Conservation (phyloP, 2,113 vertebrate genomes). For the Recurvirostra avosetta region DNA sequence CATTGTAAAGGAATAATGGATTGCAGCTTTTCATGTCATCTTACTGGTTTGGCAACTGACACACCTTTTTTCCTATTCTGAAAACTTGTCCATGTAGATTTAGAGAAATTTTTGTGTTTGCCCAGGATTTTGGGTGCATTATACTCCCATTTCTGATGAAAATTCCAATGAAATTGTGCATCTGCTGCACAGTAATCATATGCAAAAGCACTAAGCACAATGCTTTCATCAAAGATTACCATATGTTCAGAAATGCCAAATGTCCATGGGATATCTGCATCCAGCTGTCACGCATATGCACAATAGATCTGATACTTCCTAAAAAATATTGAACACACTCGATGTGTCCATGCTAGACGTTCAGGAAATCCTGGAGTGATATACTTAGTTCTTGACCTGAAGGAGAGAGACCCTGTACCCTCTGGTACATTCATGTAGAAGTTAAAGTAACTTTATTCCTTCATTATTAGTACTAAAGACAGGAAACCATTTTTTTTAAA, state of each 20-base stretch:
- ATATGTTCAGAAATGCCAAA: constrained; percentile 16
- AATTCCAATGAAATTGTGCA: background rate
- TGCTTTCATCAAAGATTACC: background rate
- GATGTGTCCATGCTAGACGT: background rate
- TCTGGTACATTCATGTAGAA: background rate
- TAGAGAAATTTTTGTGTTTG: background rate
- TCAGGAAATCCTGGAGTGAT: background rate
- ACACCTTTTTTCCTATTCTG: background rate
- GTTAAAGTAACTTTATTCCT: background rate
- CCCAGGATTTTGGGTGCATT: background rate
- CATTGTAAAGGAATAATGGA: background rate
- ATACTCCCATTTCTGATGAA: background rate
- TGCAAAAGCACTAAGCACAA: background rate
- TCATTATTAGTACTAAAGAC: background rate
- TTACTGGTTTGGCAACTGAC: background rate
- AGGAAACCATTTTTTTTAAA: background rate
- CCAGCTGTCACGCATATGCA: constrained; percentile 27
- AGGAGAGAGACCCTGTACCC: background rate
- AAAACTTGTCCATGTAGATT: background rate
- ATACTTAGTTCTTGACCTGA: background rate
- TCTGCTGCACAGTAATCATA: background rate
- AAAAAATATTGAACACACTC: background rate
- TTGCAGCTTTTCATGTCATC: background rate
- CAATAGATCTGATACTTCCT: background rate
- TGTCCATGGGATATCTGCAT: background rate